Evolutionary conservation across 2,888 invertebrate genomes (phyloP).

Genomic region (Bibio marci): DNA sequence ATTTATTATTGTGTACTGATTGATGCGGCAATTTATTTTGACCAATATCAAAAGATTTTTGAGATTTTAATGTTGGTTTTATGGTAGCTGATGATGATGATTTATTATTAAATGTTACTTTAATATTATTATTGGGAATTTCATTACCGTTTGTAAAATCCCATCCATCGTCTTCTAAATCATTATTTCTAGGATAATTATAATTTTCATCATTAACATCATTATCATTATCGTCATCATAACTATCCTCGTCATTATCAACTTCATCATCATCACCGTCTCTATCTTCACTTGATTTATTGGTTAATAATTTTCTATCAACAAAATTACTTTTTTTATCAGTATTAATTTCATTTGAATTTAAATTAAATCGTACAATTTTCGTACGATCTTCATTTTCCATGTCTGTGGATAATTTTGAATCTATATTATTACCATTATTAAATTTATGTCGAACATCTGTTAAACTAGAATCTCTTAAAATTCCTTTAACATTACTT

Average conservation of each 20-base stretch:
- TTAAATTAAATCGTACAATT: slow-evolving; percentile 50
- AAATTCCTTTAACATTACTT: slow-evolving; percentile 36
- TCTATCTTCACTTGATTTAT: slow-evolving; percentile 17
- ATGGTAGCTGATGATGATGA: slow-evolving; percentile 7
- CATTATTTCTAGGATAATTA: background rate
- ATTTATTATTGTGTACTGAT: background rate
- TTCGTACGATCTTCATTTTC: slow-evolving; percentile 57
- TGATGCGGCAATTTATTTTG: slow-evolving; percentile 6
- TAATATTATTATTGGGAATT: slow-evolving; percentile 25
- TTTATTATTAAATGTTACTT: slow-evolving; percentile 22
- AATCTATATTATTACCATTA: no score
- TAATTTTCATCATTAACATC: slow-evolving; percentile 14
- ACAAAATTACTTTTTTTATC: background rate
- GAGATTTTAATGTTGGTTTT: slow-evolving; percentile 5
- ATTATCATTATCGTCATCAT: slow-evolving; percentile 19
- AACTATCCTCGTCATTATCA: slow-evolving; percentile 16
- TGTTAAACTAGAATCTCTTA: slow-evolving; percentile 38
- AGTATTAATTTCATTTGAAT: slow-evolving; percentile 15
- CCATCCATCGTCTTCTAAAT: slow-evolving; percentile 16
- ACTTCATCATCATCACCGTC: slow-evolving; percentile 17
- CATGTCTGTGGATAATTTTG: slow-evolving; percentile 11
- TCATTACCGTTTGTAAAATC: slow-evolving; percentile 22
- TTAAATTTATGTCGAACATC: slow-evolving; percentile 21
- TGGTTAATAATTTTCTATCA: slow-evolving; percentile 10
- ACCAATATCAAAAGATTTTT: slow-evolving; percentile 6